Evolutionary conservation across 2,113 vertebrate species (phyloP), one percentile per base, ranked within the genome.

Genomic region (Anser cygnoides): DNA sequence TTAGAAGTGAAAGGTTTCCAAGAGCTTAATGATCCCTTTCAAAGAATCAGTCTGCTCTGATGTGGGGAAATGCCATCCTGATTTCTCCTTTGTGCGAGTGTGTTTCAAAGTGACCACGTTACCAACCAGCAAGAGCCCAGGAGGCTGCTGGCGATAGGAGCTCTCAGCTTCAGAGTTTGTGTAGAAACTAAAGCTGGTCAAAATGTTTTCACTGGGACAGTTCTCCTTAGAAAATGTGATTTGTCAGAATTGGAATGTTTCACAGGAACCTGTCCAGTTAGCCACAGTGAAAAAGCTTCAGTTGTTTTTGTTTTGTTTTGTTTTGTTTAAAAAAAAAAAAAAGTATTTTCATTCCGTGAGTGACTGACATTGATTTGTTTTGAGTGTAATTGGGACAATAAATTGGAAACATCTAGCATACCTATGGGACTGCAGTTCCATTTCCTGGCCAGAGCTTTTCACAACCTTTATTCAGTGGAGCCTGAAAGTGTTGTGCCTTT

Each of bases 361-460:
- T 67, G 50, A 63, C 37, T 67, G 86, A 29, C 4, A 0, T 59
- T 77, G 55, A 86, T 88, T 88, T 92, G 61, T 70, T 93, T 87
- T 0, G 0, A 59, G 31, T 87, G 81, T 70, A 44, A 35, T 20
- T 66, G n/a, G 14, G 63, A 79, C 57, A 80, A 59, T 50, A 87
- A 94, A 91, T 88, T 29, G 76, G 84, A 88, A 89, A 81, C n/a
- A 71, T 81, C n/a, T 50, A 88, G 57, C 61, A 44, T 19, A 33
- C 57, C 33, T 50, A 31, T 63, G 72, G 70, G 89, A 85, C 43
- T 15, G 1, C 61, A 86, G 81, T 86, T 89, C 49, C 78, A 2
- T 86, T 90, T 84, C 82, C 80, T 81, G 59, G 52, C 37, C 79
- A 78, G 25, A 28, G 37, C 29, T 96, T 83, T 93, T 94, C 68